Evolutionary conservation across 2,113 vertebrate species (phyloP).

Genomic region (Myodes glareolus): DNA sequence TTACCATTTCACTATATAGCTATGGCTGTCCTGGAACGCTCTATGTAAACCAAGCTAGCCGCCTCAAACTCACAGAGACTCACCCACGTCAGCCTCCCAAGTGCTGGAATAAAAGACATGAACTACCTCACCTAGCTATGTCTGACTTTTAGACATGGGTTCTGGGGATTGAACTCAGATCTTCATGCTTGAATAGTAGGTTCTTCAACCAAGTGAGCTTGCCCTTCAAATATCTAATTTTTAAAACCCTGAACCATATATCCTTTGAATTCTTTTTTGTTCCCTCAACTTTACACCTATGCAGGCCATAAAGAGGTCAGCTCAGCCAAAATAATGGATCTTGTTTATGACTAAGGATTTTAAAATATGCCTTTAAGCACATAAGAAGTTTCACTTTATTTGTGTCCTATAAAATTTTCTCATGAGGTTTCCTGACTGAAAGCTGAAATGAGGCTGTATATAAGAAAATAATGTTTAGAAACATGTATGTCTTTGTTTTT

Average conservation of each 20-base stretch:
- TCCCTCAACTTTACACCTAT: not conserved
- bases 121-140: not conserved
- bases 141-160: not conserved
- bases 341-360: not conserved
- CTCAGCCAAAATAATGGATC: conserved; percentile 33
- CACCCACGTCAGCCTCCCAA: accelerated
- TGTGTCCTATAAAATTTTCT: not conserved
- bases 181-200: not conserved
- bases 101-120: not conserved
- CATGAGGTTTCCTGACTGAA: not conserved
- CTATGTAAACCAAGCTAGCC: not conserved
- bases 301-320: not conserved
- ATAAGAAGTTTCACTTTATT: not conserved
- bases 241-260: not conserved
- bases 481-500: not conserved
- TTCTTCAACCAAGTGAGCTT: too few species aligned
- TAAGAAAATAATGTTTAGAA: not conserved
- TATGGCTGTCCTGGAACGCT: not conserved
- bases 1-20: not conserved
- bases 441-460: not conserved
- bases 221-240: not conserved
- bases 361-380: not conserved
- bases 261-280: not conserved
- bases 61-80: not conserved
- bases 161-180: not conserved